Evolutionary conservation across 64 coral and sea anemone genomes (phyloP).

Genomic region (Dendrophyllia cribrosa): DNA sequence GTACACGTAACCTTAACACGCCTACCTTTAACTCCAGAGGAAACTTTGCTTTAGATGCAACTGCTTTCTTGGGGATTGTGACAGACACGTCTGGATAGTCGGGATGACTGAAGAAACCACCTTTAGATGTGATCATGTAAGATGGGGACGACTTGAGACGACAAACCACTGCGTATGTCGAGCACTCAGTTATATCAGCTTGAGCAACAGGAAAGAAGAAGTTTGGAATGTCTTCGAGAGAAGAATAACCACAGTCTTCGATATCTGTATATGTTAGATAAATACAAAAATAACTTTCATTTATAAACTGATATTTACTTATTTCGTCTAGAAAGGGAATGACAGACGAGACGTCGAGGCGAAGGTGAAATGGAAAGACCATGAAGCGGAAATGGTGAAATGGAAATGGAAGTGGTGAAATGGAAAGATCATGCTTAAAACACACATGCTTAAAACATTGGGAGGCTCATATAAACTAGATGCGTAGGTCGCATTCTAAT

Average conservation of each 20-base stretch:
- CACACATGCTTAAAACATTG: too few relatives aligned
- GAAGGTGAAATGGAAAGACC: too few relatives aligned
- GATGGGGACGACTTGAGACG: neutral
- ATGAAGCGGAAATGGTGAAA: too few relatives aligned
- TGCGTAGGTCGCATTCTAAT: too few relatives aligned
- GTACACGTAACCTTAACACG: too few relatives aligned
- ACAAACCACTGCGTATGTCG: slow-evolving; percentile 58
- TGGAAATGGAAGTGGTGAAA: too few relatives aligned
- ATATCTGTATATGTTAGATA: slow-evolving; percentile 7
- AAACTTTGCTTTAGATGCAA: slow-evolving; percentile 34
- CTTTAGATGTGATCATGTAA: slow-evolving; percentile 21
- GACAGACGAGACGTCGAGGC: too few relatives aligned
- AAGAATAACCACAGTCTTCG: slow-evolving; percentile 22
- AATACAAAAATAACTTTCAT: neutral
- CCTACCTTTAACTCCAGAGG: neutral
- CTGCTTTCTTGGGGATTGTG: slow-evolving; percentile 9
- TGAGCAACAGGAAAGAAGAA: slow-evolving; percentile 46
- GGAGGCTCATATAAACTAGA: too few relatives aligned
- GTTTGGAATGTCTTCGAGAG: neutral
- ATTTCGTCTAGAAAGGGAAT: too few relatives aligned
- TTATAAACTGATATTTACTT: too few relatives aligned
- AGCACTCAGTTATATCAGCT: slow-evolving; percentile 44
- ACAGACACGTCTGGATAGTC: slow-evolving; percentile 29
- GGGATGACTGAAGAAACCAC: neutral
- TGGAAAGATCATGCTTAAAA: too few relatives aligned